These are phyloP conservation scores for Trichogramma pretiosum DNA, from an alignment of 1,140 invertebrate species.

Conservation along the genomic window DNA sequence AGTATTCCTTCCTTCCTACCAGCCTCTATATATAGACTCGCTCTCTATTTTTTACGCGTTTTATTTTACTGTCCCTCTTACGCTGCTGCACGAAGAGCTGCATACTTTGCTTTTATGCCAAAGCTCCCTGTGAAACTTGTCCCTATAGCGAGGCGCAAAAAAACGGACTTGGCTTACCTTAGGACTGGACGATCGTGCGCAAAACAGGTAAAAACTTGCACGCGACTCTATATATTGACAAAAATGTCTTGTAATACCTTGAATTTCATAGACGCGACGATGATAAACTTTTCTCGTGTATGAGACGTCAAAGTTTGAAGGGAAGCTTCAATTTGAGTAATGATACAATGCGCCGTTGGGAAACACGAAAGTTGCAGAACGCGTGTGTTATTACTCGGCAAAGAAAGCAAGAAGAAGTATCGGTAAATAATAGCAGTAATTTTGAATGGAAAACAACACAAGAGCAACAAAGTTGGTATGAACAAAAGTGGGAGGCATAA, in stretches of 20 bases:
- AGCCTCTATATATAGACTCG: too few species aligned
- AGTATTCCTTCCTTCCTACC: constrained; percentile 1
- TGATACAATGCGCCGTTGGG: too few species aligned
- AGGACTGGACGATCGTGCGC: background rate
- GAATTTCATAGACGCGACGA: too few species aligned
- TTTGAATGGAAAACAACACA: background rate
- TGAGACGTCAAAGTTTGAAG: too few species aligned
- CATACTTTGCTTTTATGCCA: background rate
- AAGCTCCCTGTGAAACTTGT: constrained; percentile 4
- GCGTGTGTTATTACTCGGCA: background rate
- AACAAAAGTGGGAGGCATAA: too few species aligned
- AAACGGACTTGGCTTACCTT: constrained; percentile 12
- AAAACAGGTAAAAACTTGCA: too few species aligned
- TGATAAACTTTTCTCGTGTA: too few species aligned
- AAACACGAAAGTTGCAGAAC: too few species aligned
- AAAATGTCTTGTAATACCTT: too few species aligned
- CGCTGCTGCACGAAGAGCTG: too few species aligned
- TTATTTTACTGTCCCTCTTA: background rate
- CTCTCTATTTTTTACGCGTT: background rate
- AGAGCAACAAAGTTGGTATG: background rate
- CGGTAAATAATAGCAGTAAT: background rate
- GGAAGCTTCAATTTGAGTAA: too few species aligned
- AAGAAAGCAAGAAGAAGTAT: background rate
- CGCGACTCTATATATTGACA: too few species aligned
- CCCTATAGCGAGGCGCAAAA: background rate